Evolutionary conservation across 2,797 vertebrate genomes (phyloP).

Genomic region (Pipistrellus nathusii): DNA sequence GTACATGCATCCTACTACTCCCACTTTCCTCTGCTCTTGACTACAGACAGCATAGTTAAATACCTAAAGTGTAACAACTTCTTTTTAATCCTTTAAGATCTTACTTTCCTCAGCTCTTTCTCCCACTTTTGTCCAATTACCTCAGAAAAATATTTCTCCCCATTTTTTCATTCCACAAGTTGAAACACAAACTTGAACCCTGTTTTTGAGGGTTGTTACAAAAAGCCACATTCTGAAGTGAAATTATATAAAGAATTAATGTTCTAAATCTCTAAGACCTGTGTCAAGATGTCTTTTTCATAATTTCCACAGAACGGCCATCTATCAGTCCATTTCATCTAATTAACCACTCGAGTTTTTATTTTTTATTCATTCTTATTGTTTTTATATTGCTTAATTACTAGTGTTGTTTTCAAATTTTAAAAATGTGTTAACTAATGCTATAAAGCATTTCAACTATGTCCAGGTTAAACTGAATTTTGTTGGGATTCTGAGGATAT

Average conservation of each 20-base stretch:
- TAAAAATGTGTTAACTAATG: slow-evolving; percentile 31
- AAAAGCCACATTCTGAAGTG: background rate
- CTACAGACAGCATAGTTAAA: background rate
- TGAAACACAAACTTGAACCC: slow-evolving; percentile 20
- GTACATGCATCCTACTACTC: background rate
- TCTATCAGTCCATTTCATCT: background rate
- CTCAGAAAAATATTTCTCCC: background rate
- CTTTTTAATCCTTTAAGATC: background rate
- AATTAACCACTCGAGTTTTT: slow-evolving; percentile 30
- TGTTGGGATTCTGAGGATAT: slow-evolving; percentile 59
- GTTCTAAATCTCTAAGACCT: slow-evolving; percentile 30
- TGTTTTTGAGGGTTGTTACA: background rate
- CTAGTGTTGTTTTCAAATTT: slow-evolving; percentile 50
- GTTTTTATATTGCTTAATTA: slow-evolving; percentile 49
- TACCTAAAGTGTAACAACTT: background rate
- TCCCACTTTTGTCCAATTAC: background rate
- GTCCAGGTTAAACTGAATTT: slow-evolving; percentile 19
- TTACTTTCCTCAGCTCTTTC: background rate
- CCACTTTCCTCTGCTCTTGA: background rate
- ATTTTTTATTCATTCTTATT: background rate
- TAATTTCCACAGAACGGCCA: slow-evolving; percentile 38
- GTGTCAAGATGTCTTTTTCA: background rate
- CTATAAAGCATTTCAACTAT: slow-evolving; percentile 51
- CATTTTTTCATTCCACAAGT: background rate
- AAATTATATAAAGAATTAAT: slow-evolving; percentile 29